phyloP scores from a whole-genome alignment of 2,797 vertebrate species.

The Myoxocephalus aenaeus region DNA sequence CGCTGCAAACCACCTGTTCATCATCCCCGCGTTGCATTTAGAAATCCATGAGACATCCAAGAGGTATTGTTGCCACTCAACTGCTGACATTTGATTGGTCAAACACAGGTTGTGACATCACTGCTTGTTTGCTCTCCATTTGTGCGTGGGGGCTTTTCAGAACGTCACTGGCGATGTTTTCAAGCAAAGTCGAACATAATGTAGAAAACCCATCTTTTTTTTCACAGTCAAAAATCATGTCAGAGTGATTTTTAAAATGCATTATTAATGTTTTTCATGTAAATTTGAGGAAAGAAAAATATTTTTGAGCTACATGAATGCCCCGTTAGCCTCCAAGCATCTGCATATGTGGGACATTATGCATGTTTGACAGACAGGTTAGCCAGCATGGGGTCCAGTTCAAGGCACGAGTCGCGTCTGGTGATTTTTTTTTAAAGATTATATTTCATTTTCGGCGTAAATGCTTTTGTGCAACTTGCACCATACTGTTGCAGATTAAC shows the following conservation, averaged over 20 bases:
- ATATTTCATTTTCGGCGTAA: background rate
- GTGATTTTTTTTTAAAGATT: constrained; percentile 41
- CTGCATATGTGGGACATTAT: constrained; percentile 35
- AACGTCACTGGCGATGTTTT: constrained; percentile 6
- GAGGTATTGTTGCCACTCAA: background rate
- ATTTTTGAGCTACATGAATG: constrained; percentile 6
- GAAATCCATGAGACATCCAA: too few species aligned
- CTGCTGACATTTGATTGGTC: background rate
- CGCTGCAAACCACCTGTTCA: constrained; percentile 56
- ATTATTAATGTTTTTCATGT: constrained; percentile 39
- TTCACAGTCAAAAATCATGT: background rate
- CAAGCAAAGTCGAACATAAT: background rate
- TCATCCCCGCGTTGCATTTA: background rate
- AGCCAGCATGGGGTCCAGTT: constrained; percentile 47
- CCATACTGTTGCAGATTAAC: background rate
- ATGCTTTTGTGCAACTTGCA: background rate
- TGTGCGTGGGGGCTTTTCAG: background rate
- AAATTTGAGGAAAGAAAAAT: background rate
- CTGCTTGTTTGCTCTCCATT: too few species aligned
- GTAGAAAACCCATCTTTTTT: background rate
- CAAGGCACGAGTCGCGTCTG: constrained; percentile 11
- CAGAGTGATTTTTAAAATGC: constrained; percentile 26
- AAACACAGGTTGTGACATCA: background rate
- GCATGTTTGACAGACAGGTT: constrained; percentile 63
- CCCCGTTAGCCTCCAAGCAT: constrained; percentile 12